phyloP scores from a whole-genome alignment of 2,888 invertebrate species.

The Pardosa pseudoannulata region DNA sequence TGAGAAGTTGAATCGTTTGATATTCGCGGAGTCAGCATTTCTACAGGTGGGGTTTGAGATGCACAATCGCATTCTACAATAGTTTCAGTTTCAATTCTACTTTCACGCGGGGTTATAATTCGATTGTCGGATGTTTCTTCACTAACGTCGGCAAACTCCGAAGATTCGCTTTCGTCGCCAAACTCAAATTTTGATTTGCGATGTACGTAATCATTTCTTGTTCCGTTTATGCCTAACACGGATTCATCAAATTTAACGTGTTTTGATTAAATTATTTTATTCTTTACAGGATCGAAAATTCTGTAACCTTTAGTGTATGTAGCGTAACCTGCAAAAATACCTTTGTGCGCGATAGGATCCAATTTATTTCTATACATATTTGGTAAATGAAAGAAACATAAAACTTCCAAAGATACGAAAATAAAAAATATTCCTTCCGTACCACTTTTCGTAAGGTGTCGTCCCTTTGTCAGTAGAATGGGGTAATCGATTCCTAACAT shows the following conservation, averaged over 20 bases:
- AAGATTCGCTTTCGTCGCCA: too few relatives aligned
- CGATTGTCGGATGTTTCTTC: too few relatives aligned
- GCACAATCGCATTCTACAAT: not conserved
- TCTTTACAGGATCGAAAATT: not conserved
- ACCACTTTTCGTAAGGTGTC: not conserved
- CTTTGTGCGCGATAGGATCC: not conserved
- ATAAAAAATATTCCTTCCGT: not conserved
- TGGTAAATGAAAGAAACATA: not conserved
- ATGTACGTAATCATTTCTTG: not conserved
- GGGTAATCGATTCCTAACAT: not conserved
- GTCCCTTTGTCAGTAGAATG: not conserved
- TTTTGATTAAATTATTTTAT: not conserved
- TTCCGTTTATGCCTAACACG: not conserved
- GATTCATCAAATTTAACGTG: not conserved
- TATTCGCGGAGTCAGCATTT: not conserved
- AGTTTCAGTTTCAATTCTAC: not conserved
- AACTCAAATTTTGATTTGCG: too few relatives aligned
- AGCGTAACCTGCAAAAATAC: slow-evolving; percentile 1
- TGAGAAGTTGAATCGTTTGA: too few relatives aligned
- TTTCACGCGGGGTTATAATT: too few relatives aligned
- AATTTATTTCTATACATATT: not conserved
- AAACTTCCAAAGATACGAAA: not conserved
- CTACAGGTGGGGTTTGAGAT: not conserved
- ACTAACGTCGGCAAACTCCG: too few relatives aligned
- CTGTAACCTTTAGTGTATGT: not conserved